Evolutionary conservation across 2,113 vertebrate species (phyloP).

Genomic region (Sceloporus undulatus): DNA sequence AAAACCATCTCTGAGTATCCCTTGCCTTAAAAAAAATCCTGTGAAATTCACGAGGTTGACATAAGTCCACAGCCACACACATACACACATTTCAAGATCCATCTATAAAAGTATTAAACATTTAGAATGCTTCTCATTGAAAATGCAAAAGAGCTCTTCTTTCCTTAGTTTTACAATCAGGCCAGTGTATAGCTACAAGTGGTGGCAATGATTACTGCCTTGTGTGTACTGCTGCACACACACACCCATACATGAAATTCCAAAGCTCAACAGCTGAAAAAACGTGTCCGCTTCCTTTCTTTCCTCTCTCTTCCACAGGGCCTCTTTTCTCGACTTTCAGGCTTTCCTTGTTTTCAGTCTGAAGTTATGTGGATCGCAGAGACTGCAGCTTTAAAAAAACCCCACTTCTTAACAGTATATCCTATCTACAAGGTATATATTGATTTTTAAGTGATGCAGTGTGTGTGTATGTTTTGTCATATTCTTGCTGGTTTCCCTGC

Average conservation of each 20-base stretch:
- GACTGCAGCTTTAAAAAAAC: slow-evolving; percentile 30
- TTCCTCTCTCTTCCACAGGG: slow-evolving; percentile 38
- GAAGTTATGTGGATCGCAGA: slow-evolving; percentile 20
- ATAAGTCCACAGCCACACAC: no score
- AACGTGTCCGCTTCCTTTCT: neutral
- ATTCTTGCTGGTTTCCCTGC: neutral
- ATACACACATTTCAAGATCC: neutral
- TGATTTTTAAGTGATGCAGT: neutral
- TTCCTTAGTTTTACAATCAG: neutral
- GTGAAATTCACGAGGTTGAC: no score
- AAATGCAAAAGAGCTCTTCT: neutral
- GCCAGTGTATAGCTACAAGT: neutral
- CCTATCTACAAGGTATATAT: no score
- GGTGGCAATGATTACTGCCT: neutral
- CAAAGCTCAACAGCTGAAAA: slow-evolving; percentile 20
- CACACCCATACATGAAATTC: neutral
- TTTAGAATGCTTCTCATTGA: neutral
- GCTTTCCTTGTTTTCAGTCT: slow-evolving; percentile 36
- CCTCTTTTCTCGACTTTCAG: slow-evolving; percentile 41
- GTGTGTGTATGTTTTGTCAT: neutral
- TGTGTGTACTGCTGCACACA: slow-evolving; percentile 11
- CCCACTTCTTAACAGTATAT: neutral
- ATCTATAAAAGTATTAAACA: neutral
- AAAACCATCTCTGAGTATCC: no score
- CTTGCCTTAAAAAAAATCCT: no score